These are phyloP conservation scores for Halcyon chelicuti DNA, from an alignment of 2,797 vertebrate species.

Conservation along the genomic window DNA sequence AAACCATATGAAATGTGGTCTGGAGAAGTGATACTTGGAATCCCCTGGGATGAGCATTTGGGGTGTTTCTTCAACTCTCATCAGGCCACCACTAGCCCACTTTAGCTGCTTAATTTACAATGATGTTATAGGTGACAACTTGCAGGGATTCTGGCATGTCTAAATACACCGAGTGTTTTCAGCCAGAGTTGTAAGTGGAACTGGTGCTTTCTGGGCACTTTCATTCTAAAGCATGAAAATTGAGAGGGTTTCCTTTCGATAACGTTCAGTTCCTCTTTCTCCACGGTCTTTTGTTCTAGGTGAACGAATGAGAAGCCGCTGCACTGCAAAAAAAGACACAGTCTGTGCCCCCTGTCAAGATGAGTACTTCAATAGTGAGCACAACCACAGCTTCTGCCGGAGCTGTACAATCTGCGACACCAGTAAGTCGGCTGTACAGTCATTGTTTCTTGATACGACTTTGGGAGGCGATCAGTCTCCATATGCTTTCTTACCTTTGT, in stretches of 20 bases:
- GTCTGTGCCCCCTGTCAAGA: slow-evolving; percentile 36
- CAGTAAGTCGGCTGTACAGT: slow-evolving; percentile 1
- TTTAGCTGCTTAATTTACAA: neutral
- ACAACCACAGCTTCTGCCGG: slow-evolving; percentile 47
- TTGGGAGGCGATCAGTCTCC: neutral
- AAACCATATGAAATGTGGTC: neutral
- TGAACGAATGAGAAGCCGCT: slow-evolving; percentile 57
- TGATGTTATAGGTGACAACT: neutral
- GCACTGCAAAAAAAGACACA: neutral
- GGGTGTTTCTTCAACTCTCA: neutral
- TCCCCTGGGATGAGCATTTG: neutral
- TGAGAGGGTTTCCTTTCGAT: neutral
- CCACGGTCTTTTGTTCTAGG: neutral
- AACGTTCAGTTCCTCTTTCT: neutral
- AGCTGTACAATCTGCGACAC: slow-evolving; percentile 59
- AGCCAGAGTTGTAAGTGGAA: neutral
- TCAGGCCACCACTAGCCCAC: neutral
- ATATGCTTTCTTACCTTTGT: neutral
- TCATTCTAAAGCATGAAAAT: neutral
- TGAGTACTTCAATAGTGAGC: slow-evolving; percentile 10
- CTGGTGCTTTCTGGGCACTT: neutral
- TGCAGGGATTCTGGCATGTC: neutral
- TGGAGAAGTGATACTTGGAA: neutral
- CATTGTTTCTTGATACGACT: accelerated
- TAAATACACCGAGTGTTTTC: neutral